Evolutionary conservation across 2,888 invertebrate species (phyloP).

Genomic region (Therioaphis trifolii): DNA sequence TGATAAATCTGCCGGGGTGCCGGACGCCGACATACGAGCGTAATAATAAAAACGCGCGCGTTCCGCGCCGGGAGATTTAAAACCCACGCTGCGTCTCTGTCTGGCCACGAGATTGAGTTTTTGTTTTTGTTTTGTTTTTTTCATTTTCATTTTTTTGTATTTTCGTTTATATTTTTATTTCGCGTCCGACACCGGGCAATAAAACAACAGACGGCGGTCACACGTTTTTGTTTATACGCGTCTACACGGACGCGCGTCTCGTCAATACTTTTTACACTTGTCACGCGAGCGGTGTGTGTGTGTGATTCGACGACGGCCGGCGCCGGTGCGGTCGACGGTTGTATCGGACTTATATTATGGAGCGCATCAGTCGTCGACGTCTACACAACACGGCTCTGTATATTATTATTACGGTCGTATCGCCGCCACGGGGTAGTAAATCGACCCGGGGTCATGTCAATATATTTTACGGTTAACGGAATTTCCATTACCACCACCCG

Average conservation of each 20-base stretch:
- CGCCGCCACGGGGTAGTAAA: background rate
- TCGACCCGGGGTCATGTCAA: conserved; percentile 11
- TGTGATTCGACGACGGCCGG: background rate
- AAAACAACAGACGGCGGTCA: conserved; percentile 1
- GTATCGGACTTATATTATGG: too few species aligned
- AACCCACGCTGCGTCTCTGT: background rate
- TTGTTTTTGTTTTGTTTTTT: conserved; percentile 3
- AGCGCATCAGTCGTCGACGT: too few species aligned
- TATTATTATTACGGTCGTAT: too few species aligned
- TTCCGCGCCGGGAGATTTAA: conserved; percentile 12
- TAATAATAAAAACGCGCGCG: background rate
- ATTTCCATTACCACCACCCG: background rate
- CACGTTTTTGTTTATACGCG: background rate
- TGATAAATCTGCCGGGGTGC: background rate
- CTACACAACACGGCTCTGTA: too few species aligned
- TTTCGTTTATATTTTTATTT: background rate
- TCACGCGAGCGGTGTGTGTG: too few species aligned
- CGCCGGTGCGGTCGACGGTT: too few species aligned
- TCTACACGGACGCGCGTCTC: background rate
- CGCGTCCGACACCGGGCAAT: conserved; percentile 26
- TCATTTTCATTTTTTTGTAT: background rate
- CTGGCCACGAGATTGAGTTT: conserved; percentile 32
- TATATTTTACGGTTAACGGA: conserved; percentile 28
- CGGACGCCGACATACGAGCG: too few species aligned
- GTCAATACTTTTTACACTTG: too few species aligned